Conservation (phyloP, 2,797 vertebrate genomes). For the Thunnus albacares region DNA sequence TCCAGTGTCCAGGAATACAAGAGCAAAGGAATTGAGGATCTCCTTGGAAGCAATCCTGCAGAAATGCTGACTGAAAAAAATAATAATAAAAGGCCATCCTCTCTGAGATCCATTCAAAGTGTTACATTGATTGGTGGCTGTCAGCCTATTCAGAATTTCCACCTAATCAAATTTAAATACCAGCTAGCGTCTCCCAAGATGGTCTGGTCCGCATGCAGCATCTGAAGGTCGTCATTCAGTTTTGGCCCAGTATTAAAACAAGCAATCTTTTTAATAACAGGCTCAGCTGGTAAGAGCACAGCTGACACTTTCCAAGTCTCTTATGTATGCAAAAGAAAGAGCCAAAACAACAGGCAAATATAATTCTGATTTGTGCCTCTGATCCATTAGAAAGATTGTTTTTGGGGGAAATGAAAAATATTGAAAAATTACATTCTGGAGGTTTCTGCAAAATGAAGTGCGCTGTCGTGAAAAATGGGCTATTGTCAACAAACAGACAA, state of each 20-base stretch:
- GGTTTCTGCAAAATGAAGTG: constrained; percentile 61
- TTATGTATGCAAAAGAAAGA: neutral
- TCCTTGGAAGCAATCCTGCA: constrained; percentile 17
- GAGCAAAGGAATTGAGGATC: constrained; percentile 8
- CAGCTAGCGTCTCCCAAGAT: constrained; percentile 2
- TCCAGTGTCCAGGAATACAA: constrained; percentile 2
- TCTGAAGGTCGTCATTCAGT: constrained; percentile 23
- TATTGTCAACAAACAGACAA: constrained; percentile 66
- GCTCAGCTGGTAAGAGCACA: constrained; percentile 2
- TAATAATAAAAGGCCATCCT: constrained; percentile 18
- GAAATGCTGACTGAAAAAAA: constrained; percentile 52
- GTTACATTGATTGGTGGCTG: constrained; percentile 14
- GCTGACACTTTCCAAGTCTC: neutral
- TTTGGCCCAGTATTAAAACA: constrained; percentile 17
- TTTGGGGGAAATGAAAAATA: constrained; percentile 44
- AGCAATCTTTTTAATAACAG: constrained; percentile 37
- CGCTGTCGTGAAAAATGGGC: constrained; percentile 57
- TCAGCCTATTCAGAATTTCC: constrained; percentile 35
- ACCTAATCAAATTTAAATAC: constrained; percentile 52
- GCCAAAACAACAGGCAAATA: constrained; percentile 5
- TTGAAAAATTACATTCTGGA: constrained; percentile 60
- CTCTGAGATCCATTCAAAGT: constrained; percentile 30
- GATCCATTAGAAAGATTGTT: constrained; percentile 58
- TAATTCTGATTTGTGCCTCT: neutral
- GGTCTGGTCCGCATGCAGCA: neutral